Percentiles rank a stretch among this genome's conserved stretches.
Conservation (phyloP, 2,797 vertebrate species). For the Sebastes baramenuke region DNA sequence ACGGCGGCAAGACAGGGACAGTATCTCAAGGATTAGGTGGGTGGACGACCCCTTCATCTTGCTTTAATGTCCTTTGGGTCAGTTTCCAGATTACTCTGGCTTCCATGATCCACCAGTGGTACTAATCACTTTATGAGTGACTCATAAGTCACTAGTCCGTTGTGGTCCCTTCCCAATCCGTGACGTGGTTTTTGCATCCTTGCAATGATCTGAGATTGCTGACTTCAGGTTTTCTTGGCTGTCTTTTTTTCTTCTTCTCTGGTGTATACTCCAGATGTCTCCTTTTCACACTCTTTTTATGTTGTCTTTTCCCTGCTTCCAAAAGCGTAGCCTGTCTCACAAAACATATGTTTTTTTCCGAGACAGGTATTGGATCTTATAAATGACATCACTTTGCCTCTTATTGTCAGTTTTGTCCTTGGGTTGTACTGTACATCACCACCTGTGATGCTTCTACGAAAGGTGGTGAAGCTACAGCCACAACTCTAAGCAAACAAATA, state of each 20-base stretch:
- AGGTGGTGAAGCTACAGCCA: slow-evolving; percentile 8
- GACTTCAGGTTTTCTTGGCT: background rate
- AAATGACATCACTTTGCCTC: slow-evolving; percentile 19
- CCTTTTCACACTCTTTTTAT: slow-evolving; percentile 29
- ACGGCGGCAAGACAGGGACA: background rate
- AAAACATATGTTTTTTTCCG: slow-evolving; percentile 37
- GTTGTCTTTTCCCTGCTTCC: background rate
- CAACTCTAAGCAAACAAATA: slow-evolving; percentile 50
- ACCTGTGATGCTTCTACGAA: slow-evolving; percentile 41
- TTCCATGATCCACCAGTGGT: background rate
- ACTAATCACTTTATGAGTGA: background rate
- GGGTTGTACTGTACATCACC: slow-evolving; percentile 36
- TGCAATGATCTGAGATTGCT: background rate
- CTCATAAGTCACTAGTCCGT: background rate
- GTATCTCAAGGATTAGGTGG: background rate
- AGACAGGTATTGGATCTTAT: slow-evolving; percentile 5
- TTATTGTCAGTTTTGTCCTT: slow-evolving; percentile 38
- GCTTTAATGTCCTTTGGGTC: background rate
- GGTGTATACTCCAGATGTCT: slow-evolving; percentile 14
- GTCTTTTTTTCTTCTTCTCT: background rate
- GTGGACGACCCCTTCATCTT: background rate
- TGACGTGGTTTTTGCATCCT: background rate
- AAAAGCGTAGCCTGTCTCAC: slow-evolving; percentile 6
- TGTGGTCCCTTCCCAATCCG: background rate
- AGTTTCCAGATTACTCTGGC: background rate